phyloP scores from a whole-genome alignment of 2,888 invertebrate species.

The Pachliopta kotzebuea region DNA sequence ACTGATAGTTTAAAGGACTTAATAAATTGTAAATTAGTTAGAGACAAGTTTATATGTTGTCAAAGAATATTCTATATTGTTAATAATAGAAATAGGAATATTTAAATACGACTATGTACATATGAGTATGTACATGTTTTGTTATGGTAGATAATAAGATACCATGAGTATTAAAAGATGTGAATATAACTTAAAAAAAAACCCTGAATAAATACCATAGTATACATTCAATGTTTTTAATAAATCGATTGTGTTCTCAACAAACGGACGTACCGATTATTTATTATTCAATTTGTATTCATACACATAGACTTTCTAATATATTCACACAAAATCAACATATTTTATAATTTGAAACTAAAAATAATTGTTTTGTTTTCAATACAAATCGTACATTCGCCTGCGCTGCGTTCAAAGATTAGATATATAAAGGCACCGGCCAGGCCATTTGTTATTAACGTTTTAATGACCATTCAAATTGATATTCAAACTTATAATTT shows the following conservation, averaged over 20 bases:
- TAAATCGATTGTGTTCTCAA: neutral
- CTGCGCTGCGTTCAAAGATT: slow-evolving; percentile 3
- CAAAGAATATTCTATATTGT: no score
- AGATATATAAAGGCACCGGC: slow-evolving; percentile 10
- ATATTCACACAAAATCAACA: slow-evolving; percentile 11
- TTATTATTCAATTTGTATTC: slow-evolving; percentile 7
- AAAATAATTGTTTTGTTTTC: slow-evolving; percentile 13
- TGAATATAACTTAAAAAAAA: no score
- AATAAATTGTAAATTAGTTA: no score
- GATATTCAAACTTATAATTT: slow-evolving; percentile 24
- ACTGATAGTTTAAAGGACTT: no score
- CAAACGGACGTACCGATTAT: neutral
- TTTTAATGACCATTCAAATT: slow-evolving; percentile 26
- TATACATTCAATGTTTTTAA: no score
- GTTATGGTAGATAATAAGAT: no score
- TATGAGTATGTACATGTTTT: no score
- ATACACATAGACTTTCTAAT: slow-evolving; percentile 11
- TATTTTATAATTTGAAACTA: slow-evolving; percentile 18
- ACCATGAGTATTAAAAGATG: no score
- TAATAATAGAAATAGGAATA: no score
- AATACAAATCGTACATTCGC: slow-evolving; percentile 14
- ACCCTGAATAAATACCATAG: no score
- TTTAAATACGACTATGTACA: no score
- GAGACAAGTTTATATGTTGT: no score
- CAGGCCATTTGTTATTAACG: slow-evolving; percentile 20